phyloP scores from a whole-genome alignment of 2,888 invertebrate species.

The Drosophila infuscata region DNA sequence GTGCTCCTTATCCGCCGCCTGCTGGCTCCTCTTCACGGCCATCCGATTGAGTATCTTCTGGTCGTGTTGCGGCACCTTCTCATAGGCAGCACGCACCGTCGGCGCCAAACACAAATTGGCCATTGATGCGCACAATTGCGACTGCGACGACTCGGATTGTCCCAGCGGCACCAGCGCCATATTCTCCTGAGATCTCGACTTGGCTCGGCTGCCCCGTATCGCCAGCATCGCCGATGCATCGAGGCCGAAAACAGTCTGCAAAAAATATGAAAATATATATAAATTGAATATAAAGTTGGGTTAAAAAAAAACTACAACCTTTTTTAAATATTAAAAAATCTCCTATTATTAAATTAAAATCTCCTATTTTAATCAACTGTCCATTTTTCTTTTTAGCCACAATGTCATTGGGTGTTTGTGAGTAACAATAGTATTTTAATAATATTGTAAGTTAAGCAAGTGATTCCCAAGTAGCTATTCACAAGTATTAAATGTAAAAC shows the following conservation, averaged over 20 bases:
- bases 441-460: too few relatives aligned
- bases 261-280: conserved; percentile 11
- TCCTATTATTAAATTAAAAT: too few relatives aligned
- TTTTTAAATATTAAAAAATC: too few relatives aligned
- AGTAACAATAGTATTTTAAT: not conserved
- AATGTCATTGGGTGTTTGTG: not conserved
- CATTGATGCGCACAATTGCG: conserved; percentile 80
- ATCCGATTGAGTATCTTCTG: conserved; percentile 85
- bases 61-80: conserved; percentile 82
- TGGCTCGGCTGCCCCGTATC: conserved; percentile 60
- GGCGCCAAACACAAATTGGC: conserved; percentile 83
- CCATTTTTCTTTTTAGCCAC: too few relatives aligned
- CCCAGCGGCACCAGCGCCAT: conserved; percentile 44
- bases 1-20: conserved; percentile 81
- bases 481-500: too few relatives aligned
- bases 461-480: too few relatives aligned
- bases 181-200: conserved; percentile 61
- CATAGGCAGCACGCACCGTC: conserved; percentile 79
- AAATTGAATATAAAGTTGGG: not conserved
- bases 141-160: conserved; percentile 7
- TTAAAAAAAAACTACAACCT: not conserved
- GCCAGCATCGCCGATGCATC: conserved; percentile 41
- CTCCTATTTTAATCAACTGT: too few relatives aligned
- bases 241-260: conserved; percentile 44
- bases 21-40: conserved; percentile 83